These are phyloP conservation scores for Cherax quadricarinatus DNA, from an alignment of 1,140 invertebrate genomes.

Conservation along the genomic window DNA sequence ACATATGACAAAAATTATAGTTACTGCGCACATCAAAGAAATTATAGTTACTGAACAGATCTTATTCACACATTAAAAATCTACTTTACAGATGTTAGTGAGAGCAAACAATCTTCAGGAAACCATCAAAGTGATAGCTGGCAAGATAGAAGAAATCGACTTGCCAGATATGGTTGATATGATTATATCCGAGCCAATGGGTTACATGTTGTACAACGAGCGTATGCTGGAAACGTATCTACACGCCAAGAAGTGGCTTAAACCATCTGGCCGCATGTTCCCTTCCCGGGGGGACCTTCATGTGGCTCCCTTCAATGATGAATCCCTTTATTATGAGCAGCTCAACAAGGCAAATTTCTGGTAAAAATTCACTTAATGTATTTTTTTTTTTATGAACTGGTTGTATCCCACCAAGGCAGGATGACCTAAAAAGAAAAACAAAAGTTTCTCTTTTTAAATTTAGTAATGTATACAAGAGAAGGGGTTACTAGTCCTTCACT, in stretches of 20 bases:
- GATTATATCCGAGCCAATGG: slow-evolving; percentile 99
- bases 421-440: too few relatives aligned
- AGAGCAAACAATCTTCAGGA: slow-evolving; percentile 91
- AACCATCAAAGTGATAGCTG: slow-evolving; percentile 94
- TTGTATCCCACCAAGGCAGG: too few relatives aligned
- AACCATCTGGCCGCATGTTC: slow-evolving; percentile 96
- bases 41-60: too few relatives aligned
- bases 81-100: slow-evolving; percentile 84
- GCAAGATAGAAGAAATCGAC: slow-evolving; percentile 99
- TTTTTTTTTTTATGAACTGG: too few relatives aligned
- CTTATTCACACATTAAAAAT: too few relatives aligned
- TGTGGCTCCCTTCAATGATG: slow-evolving; percentile 98
- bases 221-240: slow-evolving; percentile 99
- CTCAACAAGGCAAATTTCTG: slow-evolving; percentile 87
- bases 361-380: not conserved
- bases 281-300: slow-evolving; percentile 97
- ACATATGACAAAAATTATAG: too few relatives aligned
- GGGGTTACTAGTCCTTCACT: too few relatives aligned
- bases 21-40: too few relatives aligned
- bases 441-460: too few relatives aligned
- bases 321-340: slow-evolving; percentile 98
- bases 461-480: too few relatives aligned
- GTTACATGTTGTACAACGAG: slow-evolving; percentile 99
- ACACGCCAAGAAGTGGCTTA: slow-evolving; percentile 98
- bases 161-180: slow-evolving; percentile 96